phyloP scores from a whole-genome alignment of 2,888 invertebrate genomes.

The Hartigia nigra region DNA sequence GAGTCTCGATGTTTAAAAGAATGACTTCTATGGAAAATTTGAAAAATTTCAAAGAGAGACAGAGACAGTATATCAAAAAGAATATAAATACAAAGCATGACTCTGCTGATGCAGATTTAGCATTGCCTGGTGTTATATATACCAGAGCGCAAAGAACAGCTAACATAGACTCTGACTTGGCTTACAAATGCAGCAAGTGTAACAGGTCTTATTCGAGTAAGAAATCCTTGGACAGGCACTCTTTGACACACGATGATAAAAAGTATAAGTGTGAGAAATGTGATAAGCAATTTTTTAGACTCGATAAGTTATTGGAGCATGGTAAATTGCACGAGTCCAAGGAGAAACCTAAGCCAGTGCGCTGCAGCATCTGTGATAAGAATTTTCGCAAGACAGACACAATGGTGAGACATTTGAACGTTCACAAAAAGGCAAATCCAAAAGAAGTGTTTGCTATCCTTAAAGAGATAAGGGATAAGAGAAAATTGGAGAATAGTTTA shows the following conservation, averaged over 20 bases:
- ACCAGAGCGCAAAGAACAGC: conserved; percentile 11
- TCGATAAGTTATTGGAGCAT: conserved; percentile 39
- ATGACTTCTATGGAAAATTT: conserved; percentile 56
- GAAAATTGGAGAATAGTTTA: conserved; percentile 36
- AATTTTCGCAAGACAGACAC: conserved; percentile 51
- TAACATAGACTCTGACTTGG: conserved; percentile 18
- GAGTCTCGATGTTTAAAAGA: conserved; percentile 47
- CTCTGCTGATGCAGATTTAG: conserved; percentile 27
- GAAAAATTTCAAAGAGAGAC: conserved; percentile 50
- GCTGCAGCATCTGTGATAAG: conserved; percentile 53
- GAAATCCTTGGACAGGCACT: conserved; percentile 39
- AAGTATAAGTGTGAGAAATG: conserved; percentile 45
- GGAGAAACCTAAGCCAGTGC: conserved; percentile 38
- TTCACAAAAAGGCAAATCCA: conserved; percentile 53
- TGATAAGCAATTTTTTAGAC: conserved; percentile 37
- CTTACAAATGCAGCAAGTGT: conserved; percentile 40
- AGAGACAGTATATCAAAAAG: conserved; percentile 53
- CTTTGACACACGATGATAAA: conserved; percentile 31
- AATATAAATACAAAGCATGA: conserved; percentile 32
- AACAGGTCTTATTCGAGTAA: conserved; percentile 40
- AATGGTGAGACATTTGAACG: conserved; percentile 55
- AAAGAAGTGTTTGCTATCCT: conserved; percentile 52
- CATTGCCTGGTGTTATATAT: conserved; percentile 3
- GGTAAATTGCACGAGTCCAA: conserved; percentile 37
- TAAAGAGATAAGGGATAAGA: conserved; percentile 51